phyloP scores from a whole-genome alignment of 2,888 invertebrate genomes.

The Melanostoma scalare region DNA sequence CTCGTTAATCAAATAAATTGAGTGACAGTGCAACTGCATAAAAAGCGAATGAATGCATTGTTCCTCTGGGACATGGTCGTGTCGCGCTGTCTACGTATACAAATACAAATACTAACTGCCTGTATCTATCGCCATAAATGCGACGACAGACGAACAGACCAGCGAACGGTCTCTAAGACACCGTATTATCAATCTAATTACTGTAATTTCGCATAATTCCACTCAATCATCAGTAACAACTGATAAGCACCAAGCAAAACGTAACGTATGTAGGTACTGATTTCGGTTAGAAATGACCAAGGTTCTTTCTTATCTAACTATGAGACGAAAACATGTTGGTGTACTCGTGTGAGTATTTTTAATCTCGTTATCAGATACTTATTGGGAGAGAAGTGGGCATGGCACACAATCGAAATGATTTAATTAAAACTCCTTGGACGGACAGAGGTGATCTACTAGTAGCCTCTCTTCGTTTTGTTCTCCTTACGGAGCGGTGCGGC shows the following conservation, averaged over 20 bases:
- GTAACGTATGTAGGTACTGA: conserved; percentile 5
- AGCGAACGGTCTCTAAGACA: conserved; percentile 19
- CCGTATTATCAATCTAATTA: conserved; percentile 66
- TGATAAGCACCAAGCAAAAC: conserved; percentile 32
- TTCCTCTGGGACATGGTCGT: conserved; percentile 42
- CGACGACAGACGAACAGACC: neutral
- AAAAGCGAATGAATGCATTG: conserved; percentile 67
- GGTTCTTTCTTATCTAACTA: conserved; percentile 18
- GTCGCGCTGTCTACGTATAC: conserved; percentile 19
- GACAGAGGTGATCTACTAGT: neutral
- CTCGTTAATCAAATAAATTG: conserved; percentile 71
- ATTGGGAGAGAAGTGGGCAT: conserved; percentile 18
- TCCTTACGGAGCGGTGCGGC: neutral
- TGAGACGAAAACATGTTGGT: no score
- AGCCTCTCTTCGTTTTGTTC: neutral
- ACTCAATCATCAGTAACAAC: conserved; percentile 53
- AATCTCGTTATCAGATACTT: conserved; percentile 52
- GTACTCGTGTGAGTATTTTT: neutral
- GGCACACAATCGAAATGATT: conserved; percentile 16
- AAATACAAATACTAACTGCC: neutral
- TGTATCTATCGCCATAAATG: conserved; percentile 13
- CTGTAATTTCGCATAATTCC: conserved; percentile 64
- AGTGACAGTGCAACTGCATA: conserved; percentile 65
- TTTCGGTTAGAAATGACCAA: conserved; percentile 43
- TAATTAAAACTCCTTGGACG: conserved; percentile 35